A percentile compares a stretch with the other conserved stretches of the same genome.
These are phyloP conservation scores for Sterna hirundo DNA, from an alignment of 2,113 vertebrate genomes.

Conservation along the genomic window DNA sequence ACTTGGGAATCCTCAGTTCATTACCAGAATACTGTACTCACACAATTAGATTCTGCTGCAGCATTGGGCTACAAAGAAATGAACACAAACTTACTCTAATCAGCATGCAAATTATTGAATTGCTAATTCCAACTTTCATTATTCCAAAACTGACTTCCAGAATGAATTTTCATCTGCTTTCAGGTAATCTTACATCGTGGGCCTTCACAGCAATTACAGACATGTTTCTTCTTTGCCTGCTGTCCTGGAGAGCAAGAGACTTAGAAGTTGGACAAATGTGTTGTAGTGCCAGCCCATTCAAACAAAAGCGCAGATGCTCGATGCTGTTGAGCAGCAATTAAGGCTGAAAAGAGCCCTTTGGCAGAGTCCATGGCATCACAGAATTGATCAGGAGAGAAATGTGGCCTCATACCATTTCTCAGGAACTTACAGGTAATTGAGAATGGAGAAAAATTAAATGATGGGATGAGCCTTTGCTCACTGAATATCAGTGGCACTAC, in stretches of 20 bases:
- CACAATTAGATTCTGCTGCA: neutral
- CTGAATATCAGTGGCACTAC: neutral
- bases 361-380: neutral
- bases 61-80: neutral
- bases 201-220: neutral
- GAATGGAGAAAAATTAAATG: neutral
- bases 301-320: neutral
- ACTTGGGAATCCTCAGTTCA: neutral
- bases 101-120: neutral
- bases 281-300: neutral
- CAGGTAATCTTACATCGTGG: neutral
- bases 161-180: neutral
- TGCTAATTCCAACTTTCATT: neutral
- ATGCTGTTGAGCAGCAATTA: neutral
- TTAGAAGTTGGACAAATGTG: neutral
- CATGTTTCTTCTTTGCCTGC: neutral
- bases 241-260: neutral
- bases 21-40: neutral
- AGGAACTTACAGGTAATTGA: neutral
- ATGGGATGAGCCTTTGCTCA: neutral
- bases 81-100: neutral
- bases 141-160: neutral
- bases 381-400: neutral
- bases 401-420: neutral
- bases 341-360: neutral